Conservation (phyloP, 2,797 vertebrate species). For the Rhinophrynus dorsalis region DNA sequence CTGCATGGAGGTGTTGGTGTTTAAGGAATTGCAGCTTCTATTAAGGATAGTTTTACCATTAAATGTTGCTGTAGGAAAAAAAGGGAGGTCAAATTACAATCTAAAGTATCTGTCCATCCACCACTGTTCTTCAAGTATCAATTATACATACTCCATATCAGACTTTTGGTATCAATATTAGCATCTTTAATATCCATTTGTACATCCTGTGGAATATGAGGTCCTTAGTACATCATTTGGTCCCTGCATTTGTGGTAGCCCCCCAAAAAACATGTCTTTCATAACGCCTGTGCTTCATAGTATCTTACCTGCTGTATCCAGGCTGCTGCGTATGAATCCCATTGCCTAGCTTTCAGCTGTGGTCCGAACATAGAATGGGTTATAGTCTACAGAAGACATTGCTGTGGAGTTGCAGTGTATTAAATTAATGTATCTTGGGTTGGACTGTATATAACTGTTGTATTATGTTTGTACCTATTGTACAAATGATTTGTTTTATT, state of each 20-base stretch:
- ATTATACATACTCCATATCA: not conserved
- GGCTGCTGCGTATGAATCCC: not conserved
- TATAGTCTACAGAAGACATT: not conserved
- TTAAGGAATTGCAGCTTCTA: too few species aligned
- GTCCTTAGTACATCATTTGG: not conserved
- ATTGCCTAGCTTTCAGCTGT: not conserved
- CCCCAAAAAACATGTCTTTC: not conserved
- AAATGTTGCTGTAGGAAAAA: too few species aligned
- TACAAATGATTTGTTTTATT: slow-evolving; percentile 31
- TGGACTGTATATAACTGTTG: slow-evolving; percentile 35
- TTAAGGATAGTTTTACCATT: too few species aligned
- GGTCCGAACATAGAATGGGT: not conserved
- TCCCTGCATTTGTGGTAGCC: not conserved
- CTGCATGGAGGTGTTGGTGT: too few species aligned
- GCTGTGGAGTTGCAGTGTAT: not conserved
- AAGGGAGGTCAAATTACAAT: too few species aligned
- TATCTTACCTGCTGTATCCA: too few species aligned
- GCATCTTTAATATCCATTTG: slow-evolving; percentile 7
- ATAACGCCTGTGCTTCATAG: too few species aligned
- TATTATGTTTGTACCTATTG: slow-evolving; percentile 38
- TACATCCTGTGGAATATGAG: slow-evolving; percentile 4
- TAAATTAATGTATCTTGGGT: slow-evolving; percentile 7
- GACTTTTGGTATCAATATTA: not conserved
- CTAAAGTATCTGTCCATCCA: too few species aligned
- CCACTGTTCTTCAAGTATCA: not conserved